Evolutionary conservation across 2,888 invertebrate genomes (phyloP), one percentile per base, ranked within the genome.

Genomic region (Cerceris rybyensis): DNA sequence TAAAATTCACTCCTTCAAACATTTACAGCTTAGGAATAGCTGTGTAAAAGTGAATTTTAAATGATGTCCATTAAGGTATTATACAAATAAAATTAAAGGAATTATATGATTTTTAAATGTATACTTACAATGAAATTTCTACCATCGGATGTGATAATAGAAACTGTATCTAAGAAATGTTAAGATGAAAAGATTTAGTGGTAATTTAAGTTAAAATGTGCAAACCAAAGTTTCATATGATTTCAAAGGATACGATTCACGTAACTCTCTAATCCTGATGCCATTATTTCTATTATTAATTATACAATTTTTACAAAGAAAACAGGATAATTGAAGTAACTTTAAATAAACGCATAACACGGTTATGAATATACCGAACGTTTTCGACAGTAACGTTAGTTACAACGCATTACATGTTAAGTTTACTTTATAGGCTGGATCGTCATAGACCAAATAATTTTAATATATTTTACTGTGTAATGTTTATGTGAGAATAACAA

Each of bases 141-240:
- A 57, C 99, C 99, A 93, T 99, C 99, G 11, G 98, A 96, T 66
- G 99, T 99, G 88, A 99, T 98, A 80, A 99, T 97, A 49, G 98
- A 98, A 70, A 98, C 98, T 49, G 97, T 97, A 93, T 97, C 95
- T 95, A 82, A 55, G 67, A 73, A 82, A 68, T 83, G 59, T 78
- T 83, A 85, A 82, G 86, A 52, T 28, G 2, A 79, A 52, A 49
- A 39, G 59, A 60, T 60, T 46, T 6, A 9, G 13, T 17, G 14
- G 13, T 9, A 16, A 9, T 14, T 6, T 42, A 8, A 41, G n/a
- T 60, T 55, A 16, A 50, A 13, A 50, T 6, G 11, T 57, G 11
- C 13, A 13, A 57, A 28, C 28, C 17, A 57, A 9, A 41, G 70
- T 75, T 61, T 57, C 59, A 6, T 14, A 16, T 43, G 75, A 59